phyloP scores from a whole-genome alignment of 2,113 vertebrate species.

The Peromyscus maniculatus region DNA sequence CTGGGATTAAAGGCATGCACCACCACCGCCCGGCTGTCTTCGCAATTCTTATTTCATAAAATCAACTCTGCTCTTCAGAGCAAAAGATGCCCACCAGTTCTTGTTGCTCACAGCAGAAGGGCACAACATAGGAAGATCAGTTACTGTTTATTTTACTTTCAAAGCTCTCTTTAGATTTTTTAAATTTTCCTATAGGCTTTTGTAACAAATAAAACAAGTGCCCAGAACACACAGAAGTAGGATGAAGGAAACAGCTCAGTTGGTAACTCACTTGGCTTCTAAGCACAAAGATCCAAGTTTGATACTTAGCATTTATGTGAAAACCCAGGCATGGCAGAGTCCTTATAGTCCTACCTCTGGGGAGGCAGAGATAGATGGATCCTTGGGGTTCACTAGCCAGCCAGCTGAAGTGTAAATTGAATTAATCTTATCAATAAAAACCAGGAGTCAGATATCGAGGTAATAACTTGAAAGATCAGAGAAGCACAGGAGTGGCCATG shows the following conservation, averaged over 20 bases:
- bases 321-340: neutral
- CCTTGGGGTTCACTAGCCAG: neutral
- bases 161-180: neutral
- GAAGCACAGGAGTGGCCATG: too few relatives aligned
- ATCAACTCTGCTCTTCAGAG: slow-evolving; percentile 11
- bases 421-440: too few relatives aligned
- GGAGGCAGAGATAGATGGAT: neutral
- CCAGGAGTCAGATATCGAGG: too few relatives aligned
- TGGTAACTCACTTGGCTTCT: neutral
- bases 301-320: neutral
- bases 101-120: neutral
- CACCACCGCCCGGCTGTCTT: too few relatives aligned
- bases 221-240: neutral
- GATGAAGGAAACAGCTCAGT: neutral
- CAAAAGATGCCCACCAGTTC: neutral
- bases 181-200: neutral
- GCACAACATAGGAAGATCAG: neutral
- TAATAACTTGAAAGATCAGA: too few relatives aligned
- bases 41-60: slow-evolving; percentile 8
- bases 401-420: neutral
- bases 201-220: neutral
- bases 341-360: too few relatives aligned
- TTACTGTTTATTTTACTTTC: neutral
- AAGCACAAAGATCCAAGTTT: neutral
- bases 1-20: too few relatives aligned